Conservation (phyloP, 2,113 vertebrate genomes). For the Hyla sarda region DNA sequence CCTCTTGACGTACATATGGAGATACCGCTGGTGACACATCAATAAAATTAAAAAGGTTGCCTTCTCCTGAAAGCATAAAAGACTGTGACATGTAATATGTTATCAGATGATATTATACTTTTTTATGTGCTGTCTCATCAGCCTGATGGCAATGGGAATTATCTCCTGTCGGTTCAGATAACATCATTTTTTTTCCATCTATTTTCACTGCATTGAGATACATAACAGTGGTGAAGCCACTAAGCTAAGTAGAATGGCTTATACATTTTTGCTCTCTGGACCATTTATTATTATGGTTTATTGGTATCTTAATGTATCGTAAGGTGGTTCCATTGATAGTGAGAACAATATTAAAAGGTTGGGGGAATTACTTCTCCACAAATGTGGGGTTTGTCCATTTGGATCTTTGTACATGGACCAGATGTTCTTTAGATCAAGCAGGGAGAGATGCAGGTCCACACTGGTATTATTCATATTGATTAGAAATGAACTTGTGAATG, state of each 20-base stretch:
- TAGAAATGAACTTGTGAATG: too few relatives aligned
- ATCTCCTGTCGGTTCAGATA: background rate
- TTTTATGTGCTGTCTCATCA: background rate
- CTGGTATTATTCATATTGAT: too few relatives aligned
- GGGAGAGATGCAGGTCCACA: too few relatives aligned
- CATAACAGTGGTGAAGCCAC: background rate
- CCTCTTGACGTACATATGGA: background rate
- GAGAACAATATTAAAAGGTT: too few relatives aligned
- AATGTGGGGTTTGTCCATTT: too few relatives aligned
- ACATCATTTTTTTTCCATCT: background rate
- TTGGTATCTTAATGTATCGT: background rate
- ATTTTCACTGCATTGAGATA: background rate
- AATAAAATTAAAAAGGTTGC: background rate
- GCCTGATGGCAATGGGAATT: background rate
- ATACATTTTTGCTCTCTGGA: background rate
- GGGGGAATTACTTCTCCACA: too few relatives aligned
- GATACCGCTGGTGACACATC: background rate
- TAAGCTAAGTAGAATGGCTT: background rate
- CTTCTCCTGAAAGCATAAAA: background rate
- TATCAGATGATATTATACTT: background rate
- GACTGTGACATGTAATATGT: background rate
- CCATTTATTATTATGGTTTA: background rate
- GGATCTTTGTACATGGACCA: too few relatives aligned
- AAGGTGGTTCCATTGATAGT: too few relatives aligned
- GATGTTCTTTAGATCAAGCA: too few relatives aligned